A percentile compares a stretch with the other conserved stretches of the same genome.
phyloP scores from a whole-genome alignment of 2,113 vertebrate species.

The Malurus melanocephalus region DNA sequence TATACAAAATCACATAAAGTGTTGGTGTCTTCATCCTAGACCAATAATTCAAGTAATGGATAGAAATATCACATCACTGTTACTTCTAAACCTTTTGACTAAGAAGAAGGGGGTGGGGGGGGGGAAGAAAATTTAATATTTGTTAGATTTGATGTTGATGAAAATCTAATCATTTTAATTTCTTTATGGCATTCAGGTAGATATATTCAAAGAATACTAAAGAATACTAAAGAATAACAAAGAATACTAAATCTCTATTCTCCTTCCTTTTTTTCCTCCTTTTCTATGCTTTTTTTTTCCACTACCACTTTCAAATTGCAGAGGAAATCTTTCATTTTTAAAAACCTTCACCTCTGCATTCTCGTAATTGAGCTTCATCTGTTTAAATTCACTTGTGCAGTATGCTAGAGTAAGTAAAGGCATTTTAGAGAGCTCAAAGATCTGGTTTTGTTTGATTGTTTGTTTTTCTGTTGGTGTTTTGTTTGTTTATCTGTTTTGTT shows the following conservation, averaged over 20 bases:
- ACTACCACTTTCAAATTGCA: background rate
- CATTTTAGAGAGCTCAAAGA: background rate
- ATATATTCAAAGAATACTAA: background rate
- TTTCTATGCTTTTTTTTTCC: background rate
- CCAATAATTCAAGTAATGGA: background rate
- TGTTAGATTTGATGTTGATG: background rate
- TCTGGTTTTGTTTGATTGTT: background rate
- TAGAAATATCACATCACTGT: background rate
- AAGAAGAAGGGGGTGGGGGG: too few species aligned
- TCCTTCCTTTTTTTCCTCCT: background rate
- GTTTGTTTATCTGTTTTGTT: background rate
- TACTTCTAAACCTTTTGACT: background rate
- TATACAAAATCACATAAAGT: background rate
- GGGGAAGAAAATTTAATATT: background rate
- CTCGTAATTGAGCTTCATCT: background rate
- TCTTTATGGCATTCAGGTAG: background rate
- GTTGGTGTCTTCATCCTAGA: background rate
- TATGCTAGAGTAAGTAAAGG: background rate
- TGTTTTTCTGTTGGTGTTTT: background rate
- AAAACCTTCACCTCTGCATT: background rate
- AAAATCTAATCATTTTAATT: background rate
- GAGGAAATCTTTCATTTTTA: background rate
- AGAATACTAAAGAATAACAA: background rate
- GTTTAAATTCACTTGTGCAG: background rate
- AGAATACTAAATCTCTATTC: background rate